Percentiles rank a stretch among this genome's conserved stretches.
These are phyloP conservation scores for Marisa cornuarietis DNA, from an alignment of 1,140 invertebrate genomes.

Conservation along the genomic window DNA sequence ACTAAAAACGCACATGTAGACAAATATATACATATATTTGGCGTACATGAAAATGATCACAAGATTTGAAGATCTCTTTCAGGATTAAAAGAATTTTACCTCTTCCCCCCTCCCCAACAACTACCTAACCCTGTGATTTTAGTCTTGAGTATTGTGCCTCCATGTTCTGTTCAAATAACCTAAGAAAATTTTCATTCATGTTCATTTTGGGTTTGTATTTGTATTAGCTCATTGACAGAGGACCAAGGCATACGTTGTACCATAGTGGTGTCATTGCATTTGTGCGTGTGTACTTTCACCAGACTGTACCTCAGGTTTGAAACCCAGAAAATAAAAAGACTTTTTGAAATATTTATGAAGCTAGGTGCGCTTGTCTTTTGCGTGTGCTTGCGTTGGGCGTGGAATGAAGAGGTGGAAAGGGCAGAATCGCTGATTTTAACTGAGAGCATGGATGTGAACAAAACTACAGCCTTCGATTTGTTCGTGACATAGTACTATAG, in stretches of 20 bases:
- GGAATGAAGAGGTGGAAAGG: no score
- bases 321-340: constrained; percentile 17
- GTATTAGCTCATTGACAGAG: not conserved
- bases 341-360: constrained; percentile 8
- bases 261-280: not conserved
- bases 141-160: not conserved
- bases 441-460: no score
- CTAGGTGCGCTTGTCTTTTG: no score
- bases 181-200: not conserved
- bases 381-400: no score
- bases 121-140: constrained; percentile 1
- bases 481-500: no score
- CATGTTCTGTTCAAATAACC: not conserved
- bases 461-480: no score
- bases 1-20: no score
- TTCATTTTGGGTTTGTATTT: not conserved
- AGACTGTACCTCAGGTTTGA: constrained; percentile 25
- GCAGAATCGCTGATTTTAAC: no score
- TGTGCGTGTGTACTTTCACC: constrained; percentile 15
- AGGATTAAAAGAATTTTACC: not conserved
- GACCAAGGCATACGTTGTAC: no score
- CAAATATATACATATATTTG: no score
- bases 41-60: not conserved
- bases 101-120: not conserved
- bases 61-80: not conserved